Conservation (phyloP, 2,113 vertebrate genomes). For the Microcebus ravelobensis region DNA sequence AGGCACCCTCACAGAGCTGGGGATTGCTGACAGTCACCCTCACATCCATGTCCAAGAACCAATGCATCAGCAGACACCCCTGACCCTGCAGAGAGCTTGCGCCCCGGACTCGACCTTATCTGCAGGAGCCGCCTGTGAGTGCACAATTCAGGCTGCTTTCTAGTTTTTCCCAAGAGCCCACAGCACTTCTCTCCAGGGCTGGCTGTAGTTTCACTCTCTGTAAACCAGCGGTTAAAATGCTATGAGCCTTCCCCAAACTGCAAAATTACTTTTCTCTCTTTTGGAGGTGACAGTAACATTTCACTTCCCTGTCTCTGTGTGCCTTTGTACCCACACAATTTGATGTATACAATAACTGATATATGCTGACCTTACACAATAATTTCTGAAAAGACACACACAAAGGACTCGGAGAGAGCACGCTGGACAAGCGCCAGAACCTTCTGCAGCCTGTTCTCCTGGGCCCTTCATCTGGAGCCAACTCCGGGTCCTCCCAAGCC, state of each 20-base stretch:
- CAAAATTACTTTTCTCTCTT: background rate
- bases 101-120: background rate
- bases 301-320: background rate
- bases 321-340: background rate
- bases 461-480: background rate
- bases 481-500: background rate
- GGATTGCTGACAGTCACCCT: background rate
- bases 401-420: background rate
- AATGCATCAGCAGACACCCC: background rate
- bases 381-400: background rate
- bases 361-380: background rate
- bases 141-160: background rate
- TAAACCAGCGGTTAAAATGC: conserved; percentile 51
- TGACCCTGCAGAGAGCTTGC: too few species aligned
- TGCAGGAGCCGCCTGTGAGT: background rate
- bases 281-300: background rate
- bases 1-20: background rate
- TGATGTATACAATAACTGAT: background rate
- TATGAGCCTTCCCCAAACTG: background rate
- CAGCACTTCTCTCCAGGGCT: conserved; percentile 50
- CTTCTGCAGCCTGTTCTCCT: background rate
- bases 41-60: background rate
- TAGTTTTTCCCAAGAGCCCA: conserved; percentile 51
- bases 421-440: background rate
- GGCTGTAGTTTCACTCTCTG: conserved; percentile 50